phyloP scores from a whole-genome alignment of 2,888 invertebrate species.

The Caradrina clavipalpis region DNA sequence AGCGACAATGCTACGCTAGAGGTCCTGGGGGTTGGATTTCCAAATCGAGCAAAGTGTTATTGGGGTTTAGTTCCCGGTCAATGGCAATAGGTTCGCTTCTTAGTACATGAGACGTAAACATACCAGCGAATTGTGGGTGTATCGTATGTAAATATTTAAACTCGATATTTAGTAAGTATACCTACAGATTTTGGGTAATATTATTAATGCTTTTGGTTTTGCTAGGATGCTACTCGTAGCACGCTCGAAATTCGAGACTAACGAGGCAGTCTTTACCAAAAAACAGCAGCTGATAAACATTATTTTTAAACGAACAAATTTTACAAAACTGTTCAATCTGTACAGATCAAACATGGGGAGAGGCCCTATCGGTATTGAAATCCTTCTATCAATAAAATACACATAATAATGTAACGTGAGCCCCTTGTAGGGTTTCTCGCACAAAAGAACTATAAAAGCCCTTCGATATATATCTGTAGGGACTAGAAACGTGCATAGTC shows the following conservation, averaged over 20 bases:
- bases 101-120: too few relatives aligned
- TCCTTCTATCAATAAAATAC: constrained; percentile 66
- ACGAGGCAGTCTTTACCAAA: not conserved
- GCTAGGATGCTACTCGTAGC: too few relatives aligned
- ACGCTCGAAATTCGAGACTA: not conserved
- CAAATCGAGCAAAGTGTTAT: too few relatives aligned
- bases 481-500: constrained; percentile 18
- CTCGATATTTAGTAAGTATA: too few relatives aligned
- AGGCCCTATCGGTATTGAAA: constrained; percentile 55
- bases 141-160: too few relatives aligned
- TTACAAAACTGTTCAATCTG: constrained; percentile 37
- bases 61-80: too few relatives aligned
- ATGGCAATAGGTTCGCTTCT: too few relatives aligned
- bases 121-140: too few relatives aligned
- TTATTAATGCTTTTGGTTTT: too few relatives aligned
- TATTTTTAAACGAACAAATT: constrained; percentile 31
- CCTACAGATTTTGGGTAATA: too few relatives aligned
- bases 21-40: too few relatives aligned
- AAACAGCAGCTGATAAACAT: not conserved
- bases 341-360: constrained; percentile 51
- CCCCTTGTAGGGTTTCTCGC: constrained; percentile 62
- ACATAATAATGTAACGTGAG: constrained; percentile 58
- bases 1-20: too few relatives aligned
- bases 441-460: constrained; percentile 67
- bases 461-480: constrained; percentile 65